Conservation (phyloP, 2,888 invertebrate genomes). For the Plagodis dolabraria region DNA sequence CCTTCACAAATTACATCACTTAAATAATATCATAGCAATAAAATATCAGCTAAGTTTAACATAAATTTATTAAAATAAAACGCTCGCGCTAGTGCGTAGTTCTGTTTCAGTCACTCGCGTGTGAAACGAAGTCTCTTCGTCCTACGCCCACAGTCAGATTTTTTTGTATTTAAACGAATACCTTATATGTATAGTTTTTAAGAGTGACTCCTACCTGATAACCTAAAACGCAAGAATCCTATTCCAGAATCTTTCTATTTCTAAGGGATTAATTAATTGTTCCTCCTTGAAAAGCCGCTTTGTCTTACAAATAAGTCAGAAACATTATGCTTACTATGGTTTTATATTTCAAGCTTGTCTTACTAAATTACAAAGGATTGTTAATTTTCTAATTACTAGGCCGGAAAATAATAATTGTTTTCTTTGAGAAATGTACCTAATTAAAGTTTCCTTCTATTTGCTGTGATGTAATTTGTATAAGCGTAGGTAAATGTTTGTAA, state of each 20-base stretch:
- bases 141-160: too few relatives aligned
- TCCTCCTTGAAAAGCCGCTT: constrained; percentile 26
- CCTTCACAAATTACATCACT: too few relatives aligned
- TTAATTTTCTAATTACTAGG: constrained; percentile 34
- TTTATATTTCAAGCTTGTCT: constrained; percentile 31
- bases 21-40: too few relatives aligned
- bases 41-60: too few relatives aligned
- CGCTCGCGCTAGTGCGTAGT: too few relatives aligned
- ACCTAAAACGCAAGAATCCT: constrained; percentile 11
- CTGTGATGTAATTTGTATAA: constrained; percentile 28
- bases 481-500: constrained; percentile 18
- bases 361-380: constrained; percentile 35
- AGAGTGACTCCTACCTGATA: constrained; percentile 5
- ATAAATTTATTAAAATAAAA: too few relatives aligned
- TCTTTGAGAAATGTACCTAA: constrained; percentile 31
- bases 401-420: constrained; percentile 32
- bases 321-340: constrained; percentile 32
- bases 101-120: too few relatives aligned
- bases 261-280: constrained; percentile 33
- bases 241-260: constrained; percentile 13
- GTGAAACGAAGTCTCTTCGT: too few relatives aligned
- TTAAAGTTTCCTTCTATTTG: constrained; percentile 29
- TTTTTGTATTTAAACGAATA: too few relatives aligned
- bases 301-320: constrained; percentile 25
- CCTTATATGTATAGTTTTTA: not conserved